Percentiles rank a stretch among this genome's conserved stretches.
Evolutionary conservation across 1,140 invertebrate genomes (phyloP).

Genomic region (Carposina sasakii): DNA sequence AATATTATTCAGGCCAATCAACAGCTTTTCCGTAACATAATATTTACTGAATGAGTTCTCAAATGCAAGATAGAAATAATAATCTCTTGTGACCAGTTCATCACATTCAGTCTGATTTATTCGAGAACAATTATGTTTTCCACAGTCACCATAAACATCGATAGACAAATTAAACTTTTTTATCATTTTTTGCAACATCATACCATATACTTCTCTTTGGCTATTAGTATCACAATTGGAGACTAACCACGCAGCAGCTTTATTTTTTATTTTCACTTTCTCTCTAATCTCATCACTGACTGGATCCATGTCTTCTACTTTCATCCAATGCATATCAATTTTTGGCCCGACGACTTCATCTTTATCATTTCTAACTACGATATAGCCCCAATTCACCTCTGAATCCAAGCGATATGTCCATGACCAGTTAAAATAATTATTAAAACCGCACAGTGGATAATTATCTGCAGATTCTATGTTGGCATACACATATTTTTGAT

Average conservation of each 20-base stretch:
- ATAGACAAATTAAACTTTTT: conserved; percentile 54
- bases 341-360: conserved; percentile 43
- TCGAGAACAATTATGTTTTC: conserved; percentile 45
- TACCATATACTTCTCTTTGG: conserved; percentile 73
- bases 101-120: conserved; percentile 52
- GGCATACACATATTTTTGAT: conserved; percentile 55
- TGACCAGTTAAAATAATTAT: conserved; percentile 77
- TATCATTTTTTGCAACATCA: conserved; percentile 73
- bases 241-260: conserved; percentile 77
- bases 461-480: conserved; percentile 54
- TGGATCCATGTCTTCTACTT: conserved; percentile 35
- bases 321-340: conserved; percentile 35
- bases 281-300: conserved; percentile 39
- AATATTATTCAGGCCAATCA: conserved; percentile 58
- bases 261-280: conserved; percentile 60
- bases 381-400: conserved; percentile 75
- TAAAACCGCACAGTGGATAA: conserved; percentile 44
- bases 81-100: conserved; percentile 63
- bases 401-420: conserved; percentile 78
- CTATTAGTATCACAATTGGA: conserved; percentile 77
- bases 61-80: conserved; percentile 82
- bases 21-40: conserved; percentile 80
- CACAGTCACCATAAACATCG: conserved; percentile 82
- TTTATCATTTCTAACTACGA: conserved; percentile 42
- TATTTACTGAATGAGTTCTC: conserved; percentile 78